Evolutionary conservation across 2,797 vertebrate species (phyloP).

Genomic region (Neoniphon sammara): DNA sequence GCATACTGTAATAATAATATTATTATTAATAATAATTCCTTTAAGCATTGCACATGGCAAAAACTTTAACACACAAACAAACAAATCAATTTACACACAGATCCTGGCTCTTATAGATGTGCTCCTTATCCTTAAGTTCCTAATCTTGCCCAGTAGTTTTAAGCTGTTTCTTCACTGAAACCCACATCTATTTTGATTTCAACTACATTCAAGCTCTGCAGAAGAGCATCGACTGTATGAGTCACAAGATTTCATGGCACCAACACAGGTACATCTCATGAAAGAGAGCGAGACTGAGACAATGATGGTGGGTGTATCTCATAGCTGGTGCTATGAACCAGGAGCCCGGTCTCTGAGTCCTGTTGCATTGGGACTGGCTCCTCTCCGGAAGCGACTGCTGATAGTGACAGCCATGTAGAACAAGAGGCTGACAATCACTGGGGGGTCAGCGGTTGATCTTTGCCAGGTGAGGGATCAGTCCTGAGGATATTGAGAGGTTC

Average conservation of each 20-base stretch:
- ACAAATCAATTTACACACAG: background rate
- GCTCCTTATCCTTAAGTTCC: constrained; percentile 1
- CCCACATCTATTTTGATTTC: background rate
- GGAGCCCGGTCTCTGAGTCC: background rate
- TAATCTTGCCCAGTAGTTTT: background rate
- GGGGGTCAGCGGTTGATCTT: background rate
- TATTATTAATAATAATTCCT: background rate
- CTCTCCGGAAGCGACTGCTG: background rate
- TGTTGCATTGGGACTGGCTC: background rate
- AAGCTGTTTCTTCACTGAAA: constrained; percentile 23
- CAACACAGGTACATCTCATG: constrained; percentile 10
- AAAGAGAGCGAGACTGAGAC: constrained; percentile 21
- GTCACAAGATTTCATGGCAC: background rate
- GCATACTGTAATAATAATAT: background rate
- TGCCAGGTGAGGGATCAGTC: background rate
- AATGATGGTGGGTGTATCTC: background rate
- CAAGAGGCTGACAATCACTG: background rate
- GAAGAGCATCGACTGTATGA: constrained; percentile 11
- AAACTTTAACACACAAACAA: constrained; percentile 9
- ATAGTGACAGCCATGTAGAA: constrained; percentile 12
- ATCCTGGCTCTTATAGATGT: too few species aligned
- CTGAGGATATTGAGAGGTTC: constrained; percentile 11
- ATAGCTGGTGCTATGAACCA: background rate
- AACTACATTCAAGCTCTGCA: constrained; percentile 39
- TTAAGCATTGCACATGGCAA: background rate